Evolutionary conservation across 1,140 invertebrate species (phyloP).

Genomic region (Aphaenogaster floridana): DNA sequence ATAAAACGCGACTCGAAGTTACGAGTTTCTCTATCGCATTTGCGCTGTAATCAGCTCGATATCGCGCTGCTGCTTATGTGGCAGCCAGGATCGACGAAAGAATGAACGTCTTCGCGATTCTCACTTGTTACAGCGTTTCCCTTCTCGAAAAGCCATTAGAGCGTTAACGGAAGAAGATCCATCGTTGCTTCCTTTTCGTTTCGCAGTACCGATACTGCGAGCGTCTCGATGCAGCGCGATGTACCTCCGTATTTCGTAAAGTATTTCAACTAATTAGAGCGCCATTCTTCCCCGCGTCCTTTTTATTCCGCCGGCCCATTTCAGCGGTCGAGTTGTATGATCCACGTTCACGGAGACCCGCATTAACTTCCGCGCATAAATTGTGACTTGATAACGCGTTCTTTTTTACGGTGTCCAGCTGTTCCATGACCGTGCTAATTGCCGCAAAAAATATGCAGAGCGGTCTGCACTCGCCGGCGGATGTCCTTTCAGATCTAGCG

Average conservation of each 20-base stretch:
- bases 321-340: constrained; percentile 39
- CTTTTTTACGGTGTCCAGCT: constrained; percentile 34
- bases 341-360: constrained; percentile 28
- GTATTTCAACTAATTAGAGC: constrained; percentile 62
- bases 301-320: constrained; percentile 32
- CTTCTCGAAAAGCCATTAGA: constrained; percentile 56
- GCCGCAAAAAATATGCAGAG: constrained; percentile 35
- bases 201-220: not conserved
- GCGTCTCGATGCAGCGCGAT: constrained; percentile 8
- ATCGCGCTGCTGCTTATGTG: not conserved
- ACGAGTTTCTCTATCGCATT: constrained; percentile 9
- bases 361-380: constrained; percentile 50
- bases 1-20: constrained; percentile 5
- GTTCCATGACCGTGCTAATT: constrained; percentile 50
- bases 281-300: constrained; percentile 27
- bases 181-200: constrained; percentile 1
- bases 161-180: constrained; percentile 24
- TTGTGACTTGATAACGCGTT: constrained; percentile 45
- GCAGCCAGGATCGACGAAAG: not conserved
- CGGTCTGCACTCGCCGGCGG: not conserved
- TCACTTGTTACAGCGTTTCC: constrained; percentile 11
- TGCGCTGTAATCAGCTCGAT: not conserved
- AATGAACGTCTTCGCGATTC: constrained; percentile 35
- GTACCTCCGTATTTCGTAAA: constrained; percentile 30
- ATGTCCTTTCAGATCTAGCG: constrained; percentile 9